Base-by-base conservation (phyloP, 2,113 vertebrate genomes). In the Lutjanus erythropterus region DNA sequence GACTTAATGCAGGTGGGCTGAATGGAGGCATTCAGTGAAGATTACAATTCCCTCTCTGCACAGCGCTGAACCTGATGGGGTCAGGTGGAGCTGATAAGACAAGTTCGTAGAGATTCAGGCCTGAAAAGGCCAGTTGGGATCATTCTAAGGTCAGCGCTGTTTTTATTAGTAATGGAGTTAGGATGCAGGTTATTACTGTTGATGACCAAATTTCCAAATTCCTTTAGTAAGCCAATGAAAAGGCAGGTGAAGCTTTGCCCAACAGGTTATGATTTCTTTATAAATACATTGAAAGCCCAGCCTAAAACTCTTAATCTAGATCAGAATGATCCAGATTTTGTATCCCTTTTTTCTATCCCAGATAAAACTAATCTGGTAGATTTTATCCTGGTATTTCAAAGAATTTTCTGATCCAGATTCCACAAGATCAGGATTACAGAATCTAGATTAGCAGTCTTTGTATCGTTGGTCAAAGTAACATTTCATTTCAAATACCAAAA, bases 1-100 rank as follows among this genome's bases (percentile, higher is more conserved):
- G 68, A 75, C 77, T 79, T 64, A 65, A 49, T 37, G 77, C 79
- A 65, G 84, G 68, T 70, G 60, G 70, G 59, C 80, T 92, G 78
- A 90, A 86, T 75, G 27, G 81, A 82, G 53, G 44, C 68, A 78
- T 89, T 93, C 79, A 89, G 53, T 29, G 62, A 49, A 78, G 65
- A 82, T 80, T 83, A 80, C 61, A 81, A 65, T 67, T 46, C 33
- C 23, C 23, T 53, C 46, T 67, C 19, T 50, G 71, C 72, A 46
- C 58, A 16, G 50, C 19, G 37, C 75, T 59, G 53, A 72, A 44
- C 61, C 74, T 11, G 39, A 21, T 18, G 46, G 29, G 66, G 65
- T 67, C 72, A 61, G n/a, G 47, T 31, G 11, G 42, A 41, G 46
- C 55, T 83, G 61, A 58, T n/a, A 3, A 18, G 76, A 58, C 71